These are phyloP conservation scores for Apostichopus leukothele DNA, from an alignment of 53 echinoderm and acorn worm species.

Conservation along the genomic window DNA sequence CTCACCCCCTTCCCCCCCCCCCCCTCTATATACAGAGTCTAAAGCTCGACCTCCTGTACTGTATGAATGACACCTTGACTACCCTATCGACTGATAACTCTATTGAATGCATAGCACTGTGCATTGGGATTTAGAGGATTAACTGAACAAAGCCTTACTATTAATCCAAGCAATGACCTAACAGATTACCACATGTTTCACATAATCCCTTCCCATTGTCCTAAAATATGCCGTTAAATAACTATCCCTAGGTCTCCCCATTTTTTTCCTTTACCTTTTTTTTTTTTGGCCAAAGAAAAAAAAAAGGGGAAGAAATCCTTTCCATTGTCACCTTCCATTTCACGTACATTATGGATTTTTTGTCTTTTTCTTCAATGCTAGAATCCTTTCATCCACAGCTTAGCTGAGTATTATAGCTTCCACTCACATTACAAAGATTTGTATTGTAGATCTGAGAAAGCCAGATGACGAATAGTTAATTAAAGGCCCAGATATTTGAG, in stretches of 20 bases:
- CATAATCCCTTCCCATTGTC: no score
- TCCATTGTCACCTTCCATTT: neutral
- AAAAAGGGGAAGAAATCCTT: no score
- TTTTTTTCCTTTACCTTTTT: no score
- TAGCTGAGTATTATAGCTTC: neutral
- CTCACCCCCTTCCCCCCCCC: no score
- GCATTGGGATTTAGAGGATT: neutral
- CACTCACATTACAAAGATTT: neutral
- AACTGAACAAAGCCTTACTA: neutral
- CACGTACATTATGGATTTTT: neutral
- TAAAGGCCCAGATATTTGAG: neutral
- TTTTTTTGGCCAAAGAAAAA: no score
- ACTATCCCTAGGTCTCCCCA: no score
- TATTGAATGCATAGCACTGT: no score
- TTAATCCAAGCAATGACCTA: neutral
- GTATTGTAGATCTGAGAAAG: neutral
- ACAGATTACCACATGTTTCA: neutral
- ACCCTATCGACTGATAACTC: no score
- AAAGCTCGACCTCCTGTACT: no score
- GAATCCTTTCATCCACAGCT: neutral
- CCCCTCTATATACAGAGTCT: no score
- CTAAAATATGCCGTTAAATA: no score
- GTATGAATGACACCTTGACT: no score
- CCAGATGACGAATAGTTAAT: neutral
- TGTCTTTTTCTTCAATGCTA: neutral